A percentile compares a stretch with the other conserved stretches of the same genome.
These are phyloP conservation scores for Hermaeophaga mercurialis DNA, from an alignment of 2,888 invertebrate genomes.

Conservation along the genomic window DNA sequence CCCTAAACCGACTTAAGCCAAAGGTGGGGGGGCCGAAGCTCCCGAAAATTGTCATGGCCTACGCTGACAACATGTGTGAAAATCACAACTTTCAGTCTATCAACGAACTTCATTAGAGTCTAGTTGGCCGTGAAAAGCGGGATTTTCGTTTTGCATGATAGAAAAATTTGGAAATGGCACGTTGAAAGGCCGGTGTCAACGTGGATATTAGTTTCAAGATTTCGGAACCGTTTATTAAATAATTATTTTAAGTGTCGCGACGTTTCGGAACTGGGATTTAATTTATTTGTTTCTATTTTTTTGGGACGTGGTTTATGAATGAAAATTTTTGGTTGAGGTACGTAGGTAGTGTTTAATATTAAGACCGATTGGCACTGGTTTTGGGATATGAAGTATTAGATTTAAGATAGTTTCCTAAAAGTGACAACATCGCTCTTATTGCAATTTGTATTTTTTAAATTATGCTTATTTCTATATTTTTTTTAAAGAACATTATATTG, in stretches of 20 bases:
- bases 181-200: conserved; percentile 49
- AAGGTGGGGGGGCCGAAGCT: conserved; percentile 37
- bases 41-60: conserved; percentile 43
- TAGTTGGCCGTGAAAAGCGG: conserved; percentile 46
- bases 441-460: no score
- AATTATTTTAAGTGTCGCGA: conserved; percentile 23
- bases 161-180: conserved; percentile 30
- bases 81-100: conserved; percentile 53
- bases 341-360: no score
- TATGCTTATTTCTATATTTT: no score
- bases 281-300: conserved; percentile 14
- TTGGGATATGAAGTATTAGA: no score
- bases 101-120: conserved; percentile 51
- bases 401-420: no score
- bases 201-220: conserved; percentile 45
- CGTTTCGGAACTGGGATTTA: background rate
- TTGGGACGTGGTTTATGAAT: background rate
- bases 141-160: conserved; percentile 36
- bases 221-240: conserved; percentile 35
- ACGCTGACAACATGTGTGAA: conserved; percentile 57
- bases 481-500: no score
- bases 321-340: no score
- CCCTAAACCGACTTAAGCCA: conserved; percentile 22
- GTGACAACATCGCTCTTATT: no score
- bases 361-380: no score